Conservation (phyloP, 2,113 vertebrate species). For the Furnarius figulus region DNA sequence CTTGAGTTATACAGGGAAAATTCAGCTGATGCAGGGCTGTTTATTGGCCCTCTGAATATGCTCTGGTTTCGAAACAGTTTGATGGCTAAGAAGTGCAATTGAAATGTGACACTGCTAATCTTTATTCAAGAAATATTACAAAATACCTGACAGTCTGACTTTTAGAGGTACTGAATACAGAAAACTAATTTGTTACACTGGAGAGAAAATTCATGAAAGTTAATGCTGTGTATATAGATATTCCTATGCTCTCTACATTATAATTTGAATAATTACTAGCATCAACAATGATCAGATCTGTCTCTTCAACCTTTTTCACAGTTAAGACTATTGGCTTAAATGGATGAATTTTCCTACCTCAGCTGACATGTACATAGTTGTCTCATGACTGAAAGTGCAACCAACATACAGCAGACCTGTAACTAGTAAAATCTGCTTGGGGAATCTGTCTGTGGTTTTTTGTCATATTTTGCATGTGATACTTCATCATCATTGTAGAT, state of each 20-base stretch:
- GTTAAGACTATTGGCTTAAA: neutral
- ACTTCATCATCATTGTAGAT: neutral
- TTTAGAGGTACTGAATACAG: neutral
- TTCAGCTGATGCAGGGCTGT: rapidly evolving
- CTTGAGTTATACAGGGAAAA: neutral
- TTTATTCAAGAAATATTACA: neutral
- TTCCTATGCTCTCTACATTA: neutral
- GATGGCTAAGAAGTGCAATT: neutral
- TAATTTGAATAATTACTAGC: neutral
- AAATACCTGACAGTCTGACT: neutral
- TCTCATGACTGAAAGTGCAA: neutral
- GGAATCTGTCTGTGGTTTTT: neutral
- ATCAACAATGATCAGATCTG: neutral
- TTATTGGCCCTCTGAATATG: neutral
- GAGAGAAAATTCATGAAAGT: neutral
- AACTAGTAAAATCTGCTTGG: neutral
- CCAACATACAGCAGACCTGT: neutral
- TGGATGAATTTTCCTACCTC: neutral
- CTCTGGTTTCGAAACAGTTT: neutral
- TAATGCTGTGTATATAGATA: neutral
- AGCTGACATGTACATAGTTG: neutral
- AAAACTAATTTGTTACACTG: neutral
- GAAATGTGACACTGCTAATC: neutral
- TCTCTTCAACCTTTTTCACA: neutral
- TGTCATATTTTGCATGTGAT: neutral